phyloP scores from a whole-genome alignment of 2,113 vertebrate species.

The Hiodon alosoides region DNA sequence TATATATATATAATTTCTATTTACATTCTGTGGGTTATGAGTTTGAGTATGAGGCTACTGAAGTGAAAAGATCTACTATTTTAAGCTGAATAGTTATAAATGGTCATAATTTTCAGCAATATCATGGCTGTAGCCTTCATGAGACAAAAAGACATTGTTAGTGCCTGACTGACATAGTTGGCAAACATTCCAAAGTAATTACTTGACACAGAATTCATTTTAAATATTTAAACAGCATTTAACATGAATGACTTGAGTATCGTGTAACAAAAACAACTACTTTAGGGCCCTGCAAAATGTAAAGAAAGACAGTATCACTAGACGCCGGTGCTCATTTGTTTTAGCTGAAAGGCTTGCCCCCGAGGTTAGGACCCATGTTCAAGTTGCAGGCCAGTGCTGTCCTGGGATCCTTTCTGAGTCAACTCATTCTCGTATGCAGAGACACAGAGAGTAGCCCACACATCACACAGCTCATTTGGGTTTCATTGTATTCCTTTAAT shows the following conservation, averaged over 20 bases:
- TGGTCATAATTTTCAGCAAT: too few relatives aligned
- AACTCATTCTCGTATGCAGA: neutral
- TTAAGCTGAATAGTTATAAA: too few relatives aligned
- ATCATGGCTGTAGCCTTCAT: too few relatives aligned
- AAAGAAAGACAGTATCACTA: constrained; percentile 33
- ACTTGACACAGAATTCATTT: constrained; percentile 52
- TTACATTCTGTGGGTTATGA: too few relatives aligned
- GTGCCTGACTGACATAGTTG: constrained; percentile 46
- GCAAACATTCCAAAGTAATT: constrained; percentile 58
- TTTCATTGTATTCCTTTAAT: constrained; percentile 67
- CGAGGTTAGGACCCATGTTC: neutral
- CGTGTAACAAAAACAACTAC: constrained; percentile 55
- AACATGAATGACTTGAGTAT: constrained; percentile 48
- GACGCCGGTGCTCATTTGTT: constrained; percentile 25
- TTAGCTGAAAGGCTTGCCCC: constrained; percentile 23
- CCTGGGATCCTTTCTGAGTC: too few relatives aligned
- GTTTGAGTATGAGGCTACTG: too few relatives aligned
- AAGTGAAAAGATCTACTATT: too few relatives aligned
- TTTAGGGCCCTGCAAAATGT: constrained; percentile 25
- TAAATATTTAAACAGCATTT: constrained; percentile 65
- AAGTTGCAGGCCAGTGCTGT: neutral
- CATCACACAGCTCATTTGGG: constrained; percentile 21
- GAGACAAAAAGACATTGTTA: constrained; percentile 14
- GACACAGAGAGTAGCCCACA: constrained; percentile 3
- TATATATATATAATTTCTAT: too few relatives aligned